Evolutionary conservation across 2,888 invertebrate genomes (phyloP).

Genomic region (Diaperis boleti): DNA sequence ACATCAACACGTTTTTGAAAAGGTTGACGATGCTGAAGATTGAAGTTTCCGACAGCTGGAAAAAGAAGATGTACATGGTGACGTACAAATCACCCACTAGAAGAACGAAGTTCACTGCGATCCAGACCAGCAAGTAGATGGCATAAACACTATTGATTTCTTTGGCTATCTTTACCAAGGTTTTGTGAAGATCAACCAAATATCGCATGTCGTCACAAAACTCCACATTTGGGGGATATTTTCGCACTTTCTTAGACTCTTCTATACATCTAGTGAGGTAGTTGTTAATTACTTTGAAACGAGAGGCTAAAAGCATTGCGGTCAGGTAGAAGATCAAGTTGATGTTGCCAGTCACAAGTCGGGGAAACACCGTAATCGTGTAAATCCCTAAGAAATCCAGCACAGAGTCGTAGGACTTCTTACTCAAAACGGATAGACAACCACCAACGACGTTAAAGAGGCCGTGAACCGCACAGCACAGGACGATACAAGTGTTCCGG

Average conservation of each 20-base stretch:
- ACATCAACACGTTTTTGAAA: constrained; percentile 12
- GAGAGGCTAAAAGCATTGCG: background rate
- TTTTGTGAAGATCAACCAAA: constrained; percentile 39
- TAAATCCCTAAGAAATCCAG: background rate
- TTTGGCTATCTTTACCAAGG: constrained; percentile 25
- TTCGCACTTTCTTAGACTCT: constrained; percentile 28
- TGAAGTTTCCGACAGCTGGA: constrained; percentile 16
- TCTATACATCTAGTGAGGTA: constrained; percentile 27
- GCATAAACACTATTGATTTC: constrained; percentile 37
- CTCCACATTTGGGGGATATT: constrained; percentile 38
- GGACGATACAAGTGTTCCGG: background rate
- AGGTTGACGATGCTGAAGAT: constrained; percentile 3
- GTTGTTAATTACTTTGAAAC: constrained; percentile 33
- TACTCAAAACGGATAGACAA: background rate
- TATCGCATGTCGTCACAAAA: constrained; percentile 34
- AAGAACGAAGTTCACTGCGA: constrained; percentile 32
- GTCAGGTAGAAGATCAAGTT: constrained; percentile 3
- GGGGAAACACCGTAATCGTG: constrained; percentile 17
- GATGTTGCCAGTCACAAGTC: background rate
- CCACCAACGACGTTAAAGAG: background rate
- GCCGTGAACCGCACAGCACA: background rate
- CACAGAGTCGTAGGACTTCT: background rate
- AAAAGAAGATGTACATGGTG: constrained; percentile 30
- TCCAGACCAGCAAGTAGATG: constrained; percentile 34
- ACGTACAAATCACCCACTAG: constrained; percentile 36